Evolutionary conservation across 30 jellyfish, hydroid and myxozoan genomes (phyloP).

Genomic region (Nemopilema nomurai): DNA sequence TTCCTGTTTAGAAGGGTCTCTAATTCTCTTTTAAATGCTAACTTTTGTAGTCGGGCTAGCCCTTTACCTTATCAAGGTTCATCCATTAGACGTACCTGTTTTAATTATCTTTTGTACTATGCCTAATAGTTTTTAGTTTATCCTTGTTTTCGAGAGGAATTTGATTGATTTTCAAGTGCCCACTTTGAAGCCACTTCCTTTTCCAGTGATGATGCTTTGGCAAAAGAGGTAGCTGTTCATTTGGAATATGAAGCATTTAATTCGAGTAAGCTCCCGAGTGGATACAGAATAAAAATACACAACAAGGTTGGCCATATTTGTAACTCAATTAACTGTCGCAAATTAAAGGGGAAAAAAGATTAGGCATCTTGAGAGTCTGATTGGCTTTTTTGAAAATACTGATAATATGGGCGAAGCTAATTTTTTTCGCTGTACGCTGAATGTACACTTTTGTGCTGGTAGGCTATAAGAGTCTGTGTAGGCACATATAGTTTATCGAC

Average conservation of each 20-base stretch:
- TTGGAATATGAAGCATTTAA: constrained; percentile 43
- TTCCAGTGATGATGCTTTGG: constrained; percentile 18
- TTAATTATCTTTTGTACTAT: not conserved
- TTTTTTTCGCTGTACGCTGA: no score
- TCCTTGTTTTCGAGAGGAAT: not conserved
- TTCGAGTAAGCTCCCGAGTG: constrained; percentile 49
- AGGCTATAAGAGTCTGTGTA: no score
- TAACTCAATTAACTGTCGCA: not conserved
- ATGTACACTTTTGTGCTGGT: no score
- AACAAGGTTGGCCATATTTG: constrained; percentile 25
- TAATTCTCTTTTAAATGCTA: no score
- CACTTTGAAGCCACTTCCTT: no score
- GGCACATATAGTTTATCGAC: no score
- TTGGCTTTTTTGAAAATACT: not conserved
- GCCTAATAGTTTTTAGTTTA: not conserved
- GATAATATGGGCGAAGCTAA: no score
- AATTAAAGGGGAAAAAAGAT: not conserved
- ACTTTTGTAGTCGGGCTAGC: no score
- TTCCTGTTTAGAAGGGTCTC: no score
- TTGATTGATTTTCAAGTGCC: not conserved
- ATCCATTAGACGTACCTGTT: not conserved
- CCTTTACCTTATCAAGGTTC: no score
- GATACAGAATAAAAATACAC: constrained; percentile 35
- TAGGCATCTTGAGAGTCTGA: not conserved
- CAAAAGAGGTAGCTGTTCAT: constrained; percentile 45